Evolutionary conservation across 1,140 invertebrate genomes (phyloP), one percentile per base, ranked within the genome.

Genomic region (Brachionus plicatilis): DNA sequence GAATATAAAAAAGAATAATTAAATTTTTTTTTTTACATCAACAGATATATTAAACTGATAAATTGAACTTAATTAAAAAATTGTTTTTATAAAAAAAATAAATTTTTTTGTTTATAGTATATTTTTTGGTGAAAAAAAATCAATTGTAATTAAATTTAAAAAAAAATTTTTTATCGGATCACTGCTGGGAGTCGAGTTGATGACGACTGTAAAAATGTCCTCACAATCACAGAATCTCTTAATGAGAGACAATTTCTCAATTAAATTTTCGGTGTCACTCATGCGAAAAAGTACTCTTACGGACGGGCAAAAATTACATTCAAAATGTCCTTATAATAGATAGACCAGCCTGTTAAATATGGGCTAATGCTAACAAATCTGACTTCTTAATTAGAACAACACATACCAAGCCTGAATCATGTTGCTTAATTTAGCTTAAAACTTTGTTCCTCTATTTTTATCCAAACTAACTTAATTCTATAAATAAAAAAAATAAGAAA

Each of bases 261-360:
- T 47, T 12, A 47, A 72, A 72, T 45, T 45, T 47, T 72, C 68
- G 17, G 14, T 72, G 37, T 72, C 37, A 72, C 17, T 72, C 68
- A 72, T 17, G 33, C 68, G 37, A 72, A 72, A 72, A 72, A 72
- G 68, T 72, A 72, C 68, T 72, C 68, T 72, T 72, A 72, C 3
- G 17, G 41, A 72, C 68, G 37, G 4, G 3, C 17, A 68, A 68
- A 68, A 37, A 60, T 9, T 60, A 60, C 53, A 60, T 60, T 24
- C 20, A 60, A 60, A 60, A 60, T 60, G 53, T 9, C 53, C 53
- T 60, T 9, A 60, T 60, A 60, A 29, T 29, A 20, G 53, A 29
- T 29, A 20, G 53, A 60, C 53, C 53, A 60, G 53, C 53, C 53
- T 60, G 53, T 60, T 60, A 60, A 60, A 60, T 24, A 20, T 20